These are phyloP conservation scores for Perca fluviatilis DNA, from an alignment of 2,113 vertebrate genomes.

Conservation along the genomic window DNA sequence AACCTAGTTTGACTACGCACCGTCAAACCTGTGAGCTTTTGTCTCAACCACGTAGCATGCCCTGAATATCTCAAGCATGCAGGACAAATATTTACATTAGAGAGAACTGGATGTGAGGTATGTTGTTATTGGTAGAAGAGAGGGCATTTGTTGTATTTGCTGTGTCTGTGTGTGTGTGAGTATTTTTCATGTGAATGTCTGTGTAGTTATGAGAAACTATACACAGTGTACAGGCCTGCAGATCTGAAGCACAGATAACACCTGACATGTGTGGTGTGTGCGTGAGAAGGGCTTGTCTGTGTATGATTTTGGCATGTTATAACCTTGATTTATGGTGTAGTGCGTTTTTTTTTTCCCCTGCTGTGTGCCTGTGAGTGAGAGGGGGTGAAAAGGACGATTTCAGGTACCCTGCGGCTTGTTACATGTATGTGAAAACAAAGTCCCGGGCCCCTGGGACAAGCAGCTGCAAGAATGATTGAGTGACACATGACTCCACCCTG, in stretches of 20 bases:
- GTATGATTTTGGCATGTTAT: constrained; percentile 64
- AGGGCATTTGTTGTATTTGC: constrained; percentile 81
- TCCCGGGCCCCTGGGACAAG: constrained; percentile 67
- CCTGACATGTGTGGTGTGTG: constrained; percentile 69
- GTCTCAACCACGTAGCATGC: constrained; percentile 68
- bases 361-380: constrained; percentile 54
- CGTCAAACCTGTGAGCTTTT: constrained; percentile 63
- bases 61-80: constrained; percentile 70
- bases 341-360: constrained; percentile 51
- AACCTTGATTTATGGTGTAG: constrained; percentile 73
- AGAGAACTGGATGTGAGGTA: constrained; percentile 66
- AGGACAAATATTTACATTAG: constrained; percentile 77
- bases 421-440: constrained; percentile 68
- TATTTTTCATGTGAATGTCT: constrained; percentile 41
- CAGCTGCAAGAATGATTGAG: constrained; percentile 81
- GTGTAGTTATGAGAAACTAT: constrained; percentile 48
- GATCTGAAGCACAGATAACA: constrained; percentile 74
- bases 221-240: constrained; percentile 67
- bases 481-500: constrained; percentile 72
- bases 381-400: constrained; percentile 76
- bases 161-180: constrained; percentile 59
- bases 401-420: constrained; percentile 71
- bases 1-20: constrained; percentile 27
- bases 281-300: constrained; percentile 76
- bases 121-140: constrained; percentile 73